Conservation (phyloP, 2,888 invertebrate genomes). For the Trachelus iudaicus region DNA sequence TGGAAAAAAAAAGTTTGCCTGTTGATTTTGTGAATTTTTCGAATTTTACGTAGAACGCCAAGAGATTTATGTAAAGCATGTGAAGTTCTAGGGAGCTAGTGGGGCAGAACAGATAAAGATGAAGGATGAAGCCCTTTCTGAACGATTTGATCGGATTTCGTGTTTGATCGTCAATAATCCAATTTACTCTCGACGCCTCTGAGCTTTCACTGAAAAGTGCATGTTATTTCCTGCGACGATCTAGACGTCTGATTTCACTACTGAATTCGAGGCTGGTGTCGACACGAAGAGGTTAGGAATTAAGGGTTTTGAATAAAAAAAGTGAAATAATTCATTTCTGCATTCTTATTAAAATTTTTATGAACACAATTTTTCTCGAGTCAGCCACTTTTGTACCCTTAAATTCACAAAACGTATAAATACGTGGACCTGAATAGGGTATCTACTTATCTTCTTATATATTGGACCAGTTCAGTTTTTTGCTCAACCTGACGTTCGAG, state of each 20-base stretch:
- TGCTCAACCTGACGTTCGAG: neutral
- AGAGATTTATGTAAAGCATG: neutral
- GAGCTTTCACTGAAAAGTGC: slow-evolving; percentile 21
- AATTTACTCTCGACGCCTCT: slow-evolving; percentile 45
- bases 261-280: neutral
- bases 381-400: neutral
- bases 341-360: neutral
- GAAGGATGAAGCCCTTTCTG: slow-evolving; percentile 48
- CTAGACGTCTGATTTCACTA: neutral
- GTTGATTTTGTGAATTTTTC: neutral
- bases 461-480: neutral
- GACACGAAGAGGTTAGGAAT: neutral
- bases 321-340: neutral
- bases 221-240: neutral
- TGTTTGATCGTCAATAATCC: slow-evolving; percentile 54
- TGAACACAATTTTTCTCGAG: neutral
- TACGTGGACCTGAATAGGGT: neutral
- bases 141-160: slow-evolving; percentile 53
- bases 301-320: neutral
- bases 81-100: slow-evolving; percentile 13
- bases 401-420: neutral
- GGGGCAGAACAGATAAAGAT: slow-evolving; percentile 10
- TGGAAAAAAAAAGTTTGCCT: neutral
- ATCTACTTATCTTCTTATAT: neutral
- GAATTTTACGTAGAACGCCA: neutral